Base-by-base conservation (phyloP, 1,140 invertebrate genomes). In the Zaprionus inermis region DNA sequence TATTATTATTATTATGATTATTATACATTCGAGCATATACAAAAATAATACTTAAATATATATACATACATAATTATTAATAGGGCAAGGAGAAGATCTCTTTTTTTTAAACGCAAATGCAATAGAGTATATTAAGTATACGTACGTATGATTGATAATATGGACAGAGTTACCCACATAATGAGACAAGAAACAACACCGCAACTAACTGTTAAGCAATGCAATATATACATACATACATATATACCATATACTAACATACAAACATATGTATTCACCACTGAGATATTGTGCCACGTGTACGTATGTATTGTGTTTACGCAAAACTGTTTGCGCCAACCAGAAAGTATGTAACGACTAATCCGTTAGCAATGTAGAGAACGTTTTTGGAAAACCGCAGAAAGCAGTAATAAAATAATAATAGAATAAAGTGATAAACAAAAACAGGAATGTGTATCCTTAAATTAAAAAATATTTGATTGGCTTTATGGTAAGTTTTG, bases 401-500 rank as follows among this genome's bases (percentile, higher is more conserved):
- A 59, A 46, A 67, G 57, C 54, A 57, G 55, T 70, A 75, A 64
- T 59, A 74, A 55, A 75, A 44, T 36, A 38, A 57, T 68, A 57
- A 65, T 72, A 77, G 79, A 88, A 83, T 77, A 83, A 88, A 86
- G 82, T 81, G 81, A 81, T 85, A 84, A 63, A 77, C 64, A 71
- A 78, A 69, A 60, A 3, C 28, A 41, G 41, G 44, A 5, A 66
- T 34, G 34, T 60, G 0, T 63, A 4, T 38, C 6, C 41, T 49
- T 34, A 5, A 24, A 59, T 64, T 24, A 76, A 72, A 3, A 2
- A 16, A 20, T 46, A 10, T n/a, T n/a, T n/a, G n/a, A 46, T 10
- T 11, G 10, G 10, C 16, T 4, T 22, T 12, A 22, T 49, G 44
- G 44, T 49, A 22, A 49, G 20, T 22, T 49, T 2, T 7, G 5